phyloP scores from a whole-genome alignment of 2,888 invertebrate genomes.

The Perizoma affinitatum region DNA sequence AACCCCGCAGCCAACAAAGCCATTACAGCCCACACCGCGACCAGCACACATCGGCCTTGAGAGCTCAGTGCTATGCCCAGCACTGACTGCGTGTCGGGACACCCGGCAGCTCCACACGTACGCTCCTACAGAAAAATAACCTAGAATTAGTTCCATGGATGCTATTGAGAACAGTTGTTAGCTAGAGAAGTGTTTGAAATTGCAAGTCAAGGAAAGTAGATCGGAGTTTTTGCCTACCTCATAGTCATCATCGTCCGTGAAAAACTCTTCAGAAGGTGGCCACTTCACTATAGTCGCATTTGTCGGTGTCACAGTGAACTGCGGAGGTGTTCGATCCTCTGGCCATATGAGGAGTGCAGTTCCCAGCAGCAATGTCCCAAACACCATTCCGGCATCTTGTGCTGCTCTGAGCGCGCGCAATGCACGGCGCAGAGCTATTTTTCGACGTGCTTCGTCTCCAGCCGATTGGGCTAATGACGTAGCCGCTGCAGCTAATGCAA shows the following conservation, averaged over 20 bases:
- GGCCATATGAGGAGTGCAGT: conserved; percentile 79
- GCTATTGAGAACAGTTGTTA: too few species aligned
- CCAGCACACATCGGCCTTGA: conserved; percentile 62
- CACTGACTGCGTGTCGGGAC: conserved; percentile 67
- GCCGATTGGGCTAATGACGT: conserved; percentile 84
- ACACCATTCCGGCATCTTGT: conserved; percentile 73
- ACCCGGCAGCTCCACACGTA: conserved; percentile 70
- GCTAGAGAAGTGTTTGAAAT: too few species aligned
- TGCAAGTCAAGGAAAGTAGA: too few species aligned
- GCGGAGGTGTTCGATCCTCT: conserved; percentile 71
- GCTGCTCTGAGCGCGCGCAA: conserved; percentile 73
- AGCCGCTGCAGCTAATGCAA: conserved; percentile 83
- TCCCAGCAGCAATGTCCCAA: conserved; percentile 71
- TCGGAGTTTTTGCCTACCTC: conserved; percentile 64
- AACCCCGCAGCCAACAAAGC: conserved; percentile 60
- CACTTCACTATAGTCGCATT: conserved; percentile 68
- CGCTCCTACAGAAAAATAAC: conserved; percentile 57
- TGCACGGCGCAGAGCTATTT: conserved; percentile 69
- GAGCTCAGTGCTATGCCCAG: conserved; percentile 64
- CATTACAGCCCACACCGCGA: conserved; percentile 67
- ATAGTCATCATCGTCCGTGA: conserved; percentile 82
- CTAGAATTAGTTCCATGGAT: too few species aligned
- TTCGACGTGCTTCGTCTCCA: conserved; percentile 69
- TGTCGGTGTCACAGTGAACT: conserved; percentile 63
- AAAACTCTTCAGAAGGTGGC: conserved; percentile 78